Evolutionary conservation across 1,140 invertebrate genomes (phyloP), one percentile per base, ranked within the genome.

Genomic region (Battus philenor): DNA sequence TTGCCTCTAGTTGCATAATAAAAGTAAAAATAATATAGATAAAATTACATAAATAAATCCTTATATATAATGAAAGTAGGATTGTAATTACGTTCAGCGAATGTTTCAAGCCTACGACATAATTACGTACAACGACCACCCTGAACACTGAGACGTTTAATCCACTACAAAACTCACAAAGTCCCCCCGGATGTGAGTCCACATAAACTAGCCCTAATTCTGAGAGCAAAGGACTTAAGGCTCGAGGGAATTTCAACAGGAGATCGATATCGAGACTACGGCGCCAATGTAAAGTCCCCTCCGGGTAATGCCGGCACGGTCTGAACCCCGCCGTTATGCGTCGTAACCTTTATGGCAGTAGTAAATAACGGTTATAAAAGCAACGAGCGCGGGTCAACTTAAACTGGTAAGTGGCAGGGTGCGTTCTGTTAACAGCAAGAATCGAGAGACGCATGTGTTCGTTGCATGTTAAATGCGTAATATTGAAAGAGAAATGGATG

Each of bases 161-260:
- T 29, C 50, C 33, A 52, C 51, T 34, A 47, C 59, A 57, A 61
- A 54, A 51, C 58, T 60, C 57, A 67, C 56, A 54, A 43, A 62
- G 33, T 27, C 50, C 59, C 63, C 61, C 53, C 48, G 50, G 48
- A 66, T 59, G 64, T 67, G 48, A 46, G 52, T 52, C 63, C 61
- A 79, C 74, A 79, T 72, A 77, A 77, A 72, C 54, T 62, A 61
- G 55, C 61, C 64, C 68, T 68, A 76, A 77, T 74, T 73, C 71
- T 55, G 63, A 54, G 50, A 65, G 58, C 63, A 65, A 59, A 60
- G 68, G 62, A 69, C 65, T 73, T 60, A 66, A 66, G 60, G 63
- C 72, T 64, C 69, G 55, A 65, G 77, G 75, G 77, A 81, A 70
- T 61, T 55, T 47, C 58, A 57, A 62, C 68, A 63, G 68, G 69